Percentiles rank a stretch among this genome's conserved stretches.
Evolutionary conservation across 2,113 vertebrate genomes (phyloP).

Genomic region (Verasper variegatus): DNA sequence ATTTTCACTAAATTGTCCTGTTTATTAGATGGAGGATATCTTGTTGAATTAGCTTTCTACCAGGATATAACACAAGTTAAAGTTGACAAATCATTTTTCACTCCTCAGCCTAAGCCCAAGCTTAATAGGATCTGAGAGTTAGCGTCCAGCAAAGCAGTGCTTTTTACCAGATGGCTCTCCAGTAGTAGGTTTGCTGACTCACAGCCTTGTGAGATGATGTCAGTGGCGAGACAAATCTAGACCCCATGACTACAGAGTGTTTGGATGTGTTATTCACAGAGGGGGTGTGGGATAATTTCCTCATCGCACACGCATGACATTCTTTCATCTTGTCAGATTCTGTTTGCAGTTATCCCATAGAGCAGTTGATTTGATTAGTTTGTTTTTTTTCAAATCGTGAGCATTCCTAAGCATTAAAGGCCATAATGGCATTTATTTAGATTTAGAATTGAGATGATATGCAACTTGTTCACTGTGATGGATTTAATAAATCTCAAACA

Average conservation of each 20-base stretch:
- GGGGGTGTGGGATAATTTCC: background rate
- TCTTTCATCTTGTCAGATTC: no score
- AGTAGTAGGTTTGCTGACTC: slow-evolving; percentile 47
- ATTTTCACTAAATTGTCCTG: background rate
- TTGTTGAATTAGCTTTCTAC: background rate
- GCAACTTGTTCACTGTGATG: background rate
- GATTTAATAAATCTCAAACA: background rate
- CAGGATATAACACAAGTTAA: slow-evolving; percentile 1
- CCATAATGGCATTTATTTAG: background rate
- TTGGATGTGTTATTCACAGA: background rate
- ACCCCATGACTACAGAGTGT: background rate
- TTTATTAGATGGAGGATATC: slow-evolving; percentile 1
- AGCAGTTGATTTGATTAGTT: background rate
- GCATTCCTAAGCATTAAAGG: background rate
- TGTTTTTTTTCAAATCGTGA: background rate
- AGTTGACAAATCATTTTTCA: slow-evolving; percentile 41
- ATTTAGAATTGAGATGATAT: background rate
- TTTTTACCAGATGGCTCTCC: slow-evolving; percentile 48
- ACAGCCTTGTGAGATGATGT: slow-evolving; percentile 36
- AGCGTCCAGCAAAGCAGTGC: slow-evolving; percentile 18
- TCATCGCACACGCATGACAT: background rate
- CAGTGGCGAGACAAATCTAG: slow-evolving; percentile 24
- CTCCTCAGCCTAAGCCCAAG: slow-evolving; percentile 46
- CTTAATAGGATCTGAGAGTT: slow-evolving; percentile 66
- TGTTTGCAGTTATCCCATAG: background rate